These are phyloP conservation scores for Sipha flava DNA, from an alignment of 1,140 invertebrate genomes.

Conservation along the genomic window DNA sequence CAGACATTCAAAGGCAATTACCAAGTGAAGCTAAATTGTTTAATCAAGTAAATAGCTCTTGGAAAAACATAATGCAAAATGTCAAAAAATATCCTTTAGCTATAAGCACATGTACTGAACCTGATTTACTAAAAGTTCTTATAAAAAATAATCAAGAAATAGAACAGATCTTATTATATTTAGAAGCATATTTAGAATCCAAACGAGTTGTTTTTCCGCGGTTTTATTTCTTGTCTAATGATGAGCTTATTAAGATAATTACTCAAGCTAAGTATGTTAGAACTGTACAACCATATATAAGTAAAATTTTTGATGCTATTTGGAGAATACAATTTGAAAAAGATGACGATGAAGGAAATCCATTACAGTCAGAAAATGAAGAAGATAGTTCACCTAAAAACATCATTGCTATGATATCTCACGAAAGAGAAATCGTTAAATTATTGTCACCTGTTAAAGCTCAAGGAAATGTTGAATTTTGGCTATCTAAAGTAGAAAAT, in stretches of 20 bases:
- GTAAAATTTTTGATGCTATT: constrained; percentile 84
- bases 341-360: constrained; percentile 19
- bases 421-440: constrained; percentile 75
- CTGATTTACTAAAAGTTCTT: constrained; percentile 84
- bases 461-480: constrained; percentile 78
- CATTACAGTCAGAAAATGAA: background rate
- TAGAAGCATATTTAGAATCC: constrained; percentile 93
- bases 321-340: constrained; percentile 44
- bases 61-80: constrained; percentile 92
- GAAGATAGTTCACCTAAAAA: constrained; percentile 52
- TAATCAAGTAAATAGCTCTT: constrained; percentile 84
- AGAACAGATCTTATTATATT: constrained; percentile 81
- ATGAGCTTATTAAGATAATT: constrained; percentile 89
- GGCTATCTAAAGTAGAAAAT: constrained; percentile 76
- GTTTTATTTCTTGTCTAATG: constrained; percentile 96
- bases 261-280: constrained; percentile 95
- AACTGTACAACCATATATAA: constrained; percentile 76
- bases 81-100: constrained; percentile 70
- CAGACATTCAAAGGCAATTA: constrained; percentile 94
- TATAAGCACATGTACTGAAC: constrained; percentile 75
- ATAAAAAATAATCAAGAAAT: constrained; percentile 79
- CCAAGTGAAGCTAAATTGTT: constrained; percentile 76
- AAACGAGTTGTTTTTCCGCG: constrained; percentile 88
- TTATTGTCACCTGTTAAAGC: constrained; percentile 53
- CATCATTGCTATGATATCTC: constrained; percentile 76